phyloP scores from a whole-genome alignment of 30 jellyfish, hydroid and myxozoan genomes.

The Aurelia coerulea region DNA sequence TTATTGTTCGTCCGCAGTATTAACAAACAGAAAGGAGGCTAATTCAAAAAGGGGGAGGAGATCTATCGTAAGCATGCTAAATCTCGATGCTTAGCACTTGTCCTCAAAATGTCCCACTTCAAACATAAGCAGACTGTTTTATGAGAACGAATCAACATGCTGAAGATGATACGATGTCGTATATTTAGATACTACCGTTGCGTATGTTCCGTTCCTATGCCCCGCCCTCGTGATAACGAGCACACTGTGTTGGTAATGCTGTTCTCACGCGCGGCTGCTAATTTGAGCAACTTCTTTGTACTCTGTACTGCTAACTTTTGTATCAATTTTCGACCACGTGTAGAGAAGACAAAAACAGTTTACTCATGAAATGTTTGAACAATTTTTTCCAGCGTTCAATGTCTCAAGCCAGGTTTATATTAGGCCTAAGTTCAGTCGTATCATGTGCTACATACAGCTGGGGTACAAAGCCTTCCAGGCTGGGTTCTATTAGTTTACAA shows the following conservation, averaged over 20 bases:
- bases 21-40: no score
- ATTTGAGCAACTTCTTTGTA: slow-evolving; percentile 24
- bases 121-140: slow-evolving; percentile 22
- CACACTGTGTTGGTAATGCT: background rate
- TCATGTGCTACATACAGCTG: slow-evolving; percentile 74
- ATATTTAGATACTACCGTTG: no score
- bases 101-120: slow-evolving; percentile 6
- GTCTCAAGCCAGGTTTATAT: slow-evolving; percentile 20
- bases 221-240: slow-evolving; percentile 15
- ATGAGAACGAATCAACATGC: background rate
- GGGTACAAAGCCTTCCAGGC: slow-evolving; percentile 25
- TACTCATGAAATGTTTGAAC: slow-evolving; percentile 56
- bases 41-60: no score
- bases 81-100: no score
- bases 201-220: no score
- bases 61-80: no score
- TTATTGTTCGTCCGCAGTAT: no score
- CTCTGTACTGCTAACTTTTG: slow-evolving; percentile 40
- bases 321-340: slow-evolving; percentile 82
- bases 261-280: slow-evolving; percentile 54
- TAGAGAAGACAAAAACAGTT: slow-evolving; percentile 64
- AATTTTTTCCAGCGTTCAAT: slow-evolving; percentile 42
- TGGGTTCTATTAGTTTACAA: background rate
- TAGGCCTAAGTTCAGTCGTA: slow-evolving; percentile 2
- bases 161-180: no score